Evolutionary conservation across 2,113 vertebrate species (phyloP).

Genomic region (Burhinus bistriatus): DNA sequence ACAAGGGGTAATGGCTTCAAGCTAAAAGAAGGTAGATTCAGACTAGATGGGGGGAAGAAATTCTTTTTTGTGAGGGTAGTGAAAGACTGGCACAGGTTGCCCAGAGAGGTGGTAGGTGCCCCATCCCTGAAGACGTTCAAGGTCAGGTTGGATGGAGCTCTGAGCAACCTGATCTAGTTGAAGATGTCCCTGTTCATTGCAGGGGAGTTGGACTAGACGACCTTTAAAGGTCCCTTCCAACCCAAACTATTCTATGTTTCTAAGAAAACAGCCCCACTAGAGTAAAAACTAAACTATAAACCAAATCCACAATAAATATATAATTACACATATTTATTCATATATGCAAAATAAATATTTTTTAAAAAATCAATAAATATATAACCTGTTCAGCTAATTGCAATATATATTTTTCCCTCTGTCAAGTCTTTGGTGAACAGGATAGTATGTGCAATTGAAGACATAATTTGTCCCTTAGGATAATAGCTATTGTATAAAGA

Average conservation of each 20-base stretch:
- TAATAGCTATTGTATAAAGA: background rate
- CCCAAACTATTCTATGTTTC: background rate
- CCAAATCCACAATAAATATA: background rate
- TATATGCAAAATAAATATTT: background rate
- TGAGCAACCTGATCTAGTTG: background rate
- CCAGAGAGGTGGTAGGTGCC: background rate
- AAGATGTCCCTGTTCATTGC: background rate
- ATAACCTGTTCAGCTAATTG: background rate
- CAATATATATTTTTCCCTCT: background rate
- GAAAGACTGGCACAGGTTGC: background rate
- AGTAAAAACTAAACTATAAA: background rate
- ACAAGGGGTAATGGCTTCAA: background rate
- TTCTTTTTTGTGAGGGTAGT: background rate
- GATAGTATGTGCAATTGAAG: background rate
- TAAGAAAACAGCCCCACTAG: background rate
- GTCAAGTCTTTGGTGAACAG: background rate
- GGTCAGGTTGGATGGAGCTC: background rate
- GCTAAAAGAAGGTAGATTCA: background rate
- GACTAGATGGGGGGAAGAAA: background rate
- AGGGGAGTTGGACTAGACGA: background rate
- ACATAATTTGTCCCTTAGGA: constrained; percentile 19
- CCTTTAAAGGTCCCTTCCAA: background rate
- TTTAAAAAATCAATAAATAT: background rate
- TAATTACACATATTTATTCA: background rate
- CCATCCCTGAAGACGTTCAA: background rate